Base-by-base conservation (phyloP, 2,113 vertebrate genomes). In the Setophaga kirtlandii region DNA sequence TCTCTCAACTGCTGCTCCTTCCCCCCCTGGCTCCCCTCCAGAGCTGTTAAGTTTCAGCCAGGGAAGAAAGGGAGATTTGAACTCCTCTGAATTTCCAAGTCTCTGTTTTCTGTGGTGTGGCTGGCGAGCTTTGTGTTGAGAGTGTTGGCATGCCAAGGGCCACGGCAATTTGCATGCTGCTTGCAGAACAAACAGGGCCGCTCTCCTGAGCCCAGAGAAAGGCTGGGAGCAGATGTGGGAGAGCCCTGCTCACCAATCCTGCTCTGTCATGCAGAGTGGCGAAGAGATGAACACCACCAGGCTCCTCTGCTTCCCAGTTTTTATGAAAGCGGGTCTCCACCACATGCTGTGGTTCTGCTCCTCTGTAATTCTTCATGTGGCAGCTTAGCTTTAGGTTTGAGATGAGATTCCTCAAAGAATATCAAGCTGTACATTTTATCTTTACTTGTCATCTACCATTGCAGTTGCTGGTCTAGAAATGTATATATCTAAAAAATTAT, bases 21-120 rank as follows among this genome's bases (percentile, higher is more conserved):
- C 92, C 90, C 41, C 28, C 60, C 7, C 56, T 89, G 96, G 96
- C 97, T 84, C 31, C 15, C 22, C n/a, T 97, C 97, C 97, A 96
- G 74, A 69, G 30, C 95, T 95, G 87, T 96, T 95, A 97, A 96
- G 68, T 93, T 97, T 79, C 75, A 95, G 77, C 70, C 88, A 87
- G 83, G 69, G 90, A 69, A 94, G 84, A 91, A 87, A 96, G 73
- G 82, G 87, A 96, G 93, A 90, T 94, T 77, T 91, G 85, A 74
- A 73, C 71, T 94, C 69, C 79, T 83, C 94, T 94, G 69, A 90
- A 85, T 95, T 96, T 96, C 89, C 70, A 78, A 94, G 76, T 79
- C 89, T 31, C 10, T 88, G 47, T 87, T 87, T 91, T 96, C 94
- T 95, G 89, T 12, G 11, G 44, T 60, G 89, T 73, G 35, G 90